These are phyloP conservation scores for Antidorcas marsupialis DNA, from an alignment of 2,113 vertebrate genomes.

Conservation along the genomic window DNA sequence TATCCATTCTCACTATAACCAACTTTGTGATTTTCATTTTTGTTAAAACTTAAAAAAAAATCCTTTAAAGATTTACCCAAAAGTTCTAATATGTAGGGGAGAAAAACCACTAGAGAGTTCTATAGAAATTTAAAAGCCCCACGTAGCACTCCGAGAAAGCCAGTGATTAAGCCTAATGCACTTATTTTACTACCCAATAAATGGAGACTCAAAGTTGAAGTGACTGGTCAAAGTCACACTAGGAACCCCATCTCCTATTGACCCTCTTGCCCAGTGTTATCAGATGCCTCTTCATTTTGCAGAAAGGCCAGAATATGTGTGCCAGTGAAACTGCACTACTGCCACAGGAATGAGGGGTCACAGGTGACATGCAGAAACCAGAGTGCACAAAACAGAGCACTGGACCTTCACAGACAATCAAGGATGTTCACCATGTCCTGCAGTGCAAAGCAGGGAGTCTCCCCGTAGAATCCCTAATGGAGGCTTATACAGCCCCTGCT, in stretches of 20 bases:
- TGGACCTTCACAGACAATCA: not conserved
- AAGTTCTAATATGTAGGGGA: not conserved
- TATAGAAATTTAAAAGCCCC: not conserved
- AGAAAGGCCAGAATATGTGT: not conserved
- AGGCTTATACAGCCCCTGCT: not conserved
- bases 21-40: not conserved
- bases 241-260: not conserved
- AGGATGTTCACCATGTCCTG: not conserved
- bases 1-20: not conserved
- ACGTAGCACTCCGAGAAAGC: not conserved
- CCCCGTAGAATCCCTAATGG: not conserved
- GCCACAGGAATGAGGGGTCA: not conserved
- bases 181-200: not conserved
- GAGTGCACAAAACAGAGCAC: not conserved
- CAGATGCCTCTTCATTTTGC: not conserved
- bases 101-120: not conserved
- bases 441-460: not conserved
- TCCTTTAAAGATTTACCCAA: not conserved
- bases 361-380: not conserved
- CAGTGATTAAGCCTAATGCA: not conserved
- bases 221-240: not conserved
- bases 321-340: not conserved
- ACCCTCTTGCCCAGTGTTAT: not conserved
- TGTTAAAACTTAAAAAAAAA: constrained; percentile 33
- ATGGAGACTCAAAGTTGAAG: not conserved